Percentiles rank a stretch among this genome's conserved stretches.
phyloP scores from a whole-genome alignment of 2,797 vertebrate species.

The Podarcis siculus region DNA sequence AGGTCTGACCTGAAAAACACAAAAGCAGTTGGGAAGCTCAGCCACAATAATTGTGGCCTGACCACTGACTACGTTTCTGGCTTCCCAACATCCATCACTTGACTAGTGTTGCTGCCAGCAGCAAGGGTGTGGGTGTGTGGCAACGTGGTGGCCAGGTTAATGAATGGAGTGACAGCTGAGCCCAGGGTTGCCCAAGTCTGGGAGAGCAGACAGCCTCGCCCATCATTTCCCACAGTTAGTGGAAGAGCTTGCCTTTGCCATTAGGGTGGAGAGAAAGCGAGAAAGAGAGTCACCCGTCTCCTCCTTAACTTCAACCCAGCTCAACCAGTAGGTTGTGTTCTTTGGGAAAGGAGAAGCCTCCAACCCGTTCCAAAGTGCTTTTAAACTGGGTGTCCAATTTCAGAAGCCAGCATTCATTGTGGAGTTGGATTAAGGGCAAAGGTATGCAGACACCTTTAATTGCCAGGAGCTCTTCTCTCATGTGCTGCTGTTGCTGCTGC shows the following conservation, averaged over 20 bases:
- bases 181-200: background rate
- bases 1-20: background rate
- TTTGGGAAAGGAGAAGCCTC: background rate
- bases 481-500: background rate
- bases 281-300: background rate
- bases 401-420: background rate
- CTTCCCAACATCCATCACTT: background rate
- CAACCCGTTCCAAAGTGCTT: background rate
- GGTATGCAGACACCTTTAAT: background rate
- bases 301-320: slow-evolving; percentile 1
- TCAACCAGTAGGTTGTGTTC: background rate
- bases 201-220: background rate
- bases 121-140: background rate
- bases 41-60: background rate
- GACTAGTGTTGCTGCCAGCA: background rate
- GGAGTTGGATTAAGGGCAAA: background rate
- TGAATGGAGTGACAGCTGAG: background rate
- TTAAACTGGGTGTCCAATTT: slow-evolving; percentile 15
- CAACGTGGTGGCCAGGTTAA: background rate
- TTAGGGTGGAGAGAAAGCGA: background rate
- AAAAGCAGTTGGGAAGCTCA: background rate
- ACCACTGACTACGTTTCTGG: background rate
- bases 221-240: slow-evolving; percentile 23
- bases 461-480: background rate
- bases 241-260: background rate